Base-by-base conservation (phyloP, 2,113 vertebrate species). In the Turdus rufiventris region DNA sequence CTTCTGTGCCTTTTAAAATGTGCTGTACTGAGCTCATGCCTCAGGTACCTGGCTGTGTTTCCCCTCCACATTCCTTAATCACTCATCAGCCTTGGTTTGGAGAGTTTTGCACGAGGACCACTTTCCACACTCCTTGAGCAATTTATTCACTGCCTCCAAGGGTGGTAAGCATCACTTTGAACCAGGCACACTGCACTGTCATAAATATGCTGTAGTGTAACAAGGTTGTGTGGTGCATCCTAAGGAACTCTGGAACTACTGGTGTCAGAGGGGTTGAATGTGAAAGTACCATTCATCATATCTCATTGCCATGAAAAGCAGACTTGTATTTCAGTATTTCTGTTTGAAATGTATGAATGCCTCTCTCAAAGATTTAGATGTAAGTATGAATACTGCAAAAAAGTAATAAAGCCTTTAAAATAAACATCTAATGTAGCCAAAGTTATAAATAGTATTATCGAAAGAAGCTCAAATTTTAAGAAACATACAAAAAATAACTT, bases 271-370 rank as follows among this genome's bases (percentile, higher is more conserved):
- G 29, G 17, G 13, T 51, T 87, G 45, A 50, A 77, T 56, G 42
- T 63, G 57, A 51, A 87, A 87, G 58, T 43, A 31, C 16, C 2
- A 14, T 58, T 42, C 2, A 4, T 66, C 38, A 18, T 12, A 24
- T 62, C 57, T 81, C 53, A 14, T 18, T 66, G 65, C 72, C 42
- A 25, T 51, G 34, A 87, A 89, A 85, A 76, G 24, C 70, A 71
- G 57, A 19, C n/a, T 63, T 94, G 21, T 78, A n/a, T 76, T 74
- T 94, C 68, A 91, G 51, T 47, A 47, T 70, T 93, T 80, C 48
- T 81, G 19, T 85, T 61, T 85, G 70, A 85, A 89, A 72, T 14
- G 15, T 71, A 36, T 48, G 38, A 88, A 83, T 53, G 28, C 40
- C 24, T 68, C 43, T 91, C 66, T 87, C n/a, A 53, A 60, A 26